Percentiles rank a stretch among this genome's conserved stretches.
Evolutionary conservation across 2,113 vertebrate genomes (phyloP).

Genomic region (Microcebus murinus): DNA sequence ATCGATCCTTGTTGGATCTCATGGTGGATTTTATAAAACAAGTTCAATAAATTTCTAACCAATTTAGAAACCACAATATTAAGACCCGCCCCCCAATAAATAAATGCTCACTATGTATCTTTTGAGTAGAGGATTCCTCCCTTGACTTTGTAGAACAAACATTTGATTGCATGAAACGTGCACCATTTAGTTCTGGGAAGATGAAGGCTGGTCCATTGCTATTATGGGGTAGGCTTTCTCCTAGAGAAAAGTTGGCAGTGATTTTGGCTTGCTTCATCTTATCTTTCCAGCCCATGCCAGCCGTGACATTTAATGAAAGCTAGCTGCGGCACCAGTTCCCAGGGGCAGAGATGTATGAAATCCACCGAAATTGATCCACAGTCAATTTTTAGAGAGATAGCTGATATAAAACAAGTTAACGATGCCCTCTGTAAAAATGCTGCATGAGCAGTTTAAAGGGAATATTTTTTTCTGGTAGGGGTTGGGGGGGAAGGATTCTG

Average conservation of each 20-base stretch:
- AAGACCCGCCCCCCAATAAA: background rate
- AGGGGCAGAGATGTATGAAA: background rate
- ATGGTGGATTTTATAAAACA: background rate
- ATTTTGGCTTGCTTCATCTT: background rate
- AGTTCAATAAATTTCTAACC: background rate
- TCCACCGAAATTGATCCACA: background rate
- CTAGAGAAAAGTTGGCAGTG: background rate
- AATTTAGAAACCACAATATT: background rate
- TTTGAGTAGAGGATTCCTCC: background rate
- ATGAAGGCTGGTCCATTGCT: background rate
- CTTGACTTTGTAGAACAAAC: no score
- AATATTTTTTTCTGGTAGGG: background rate
- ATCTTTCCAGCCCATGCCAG: background rate
- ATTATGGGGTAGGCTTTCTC: background rate
- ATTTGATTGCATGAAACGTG: background rate
- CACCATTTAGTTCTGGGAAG: background rate
- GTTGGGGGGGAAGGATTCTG: background rate
- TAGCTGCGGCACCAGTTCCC: background rate
- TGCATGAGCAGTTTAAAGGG: background rate
- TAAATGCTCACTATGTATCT: background rate
- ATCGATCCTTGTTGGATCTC: background rate
- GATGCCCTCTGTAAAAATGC: background rate
- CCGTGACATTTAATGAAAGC: constrained; percentile 20
- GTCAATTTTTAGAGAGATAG: background rate
- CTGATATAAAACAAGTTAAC: background rate